Percentiles rank a stretch among this genome's conserved stretches.
phyloP scores from a whole-genome alignment of 1,140 invertebrate species.

The Agrilus planipennis region DNA sequence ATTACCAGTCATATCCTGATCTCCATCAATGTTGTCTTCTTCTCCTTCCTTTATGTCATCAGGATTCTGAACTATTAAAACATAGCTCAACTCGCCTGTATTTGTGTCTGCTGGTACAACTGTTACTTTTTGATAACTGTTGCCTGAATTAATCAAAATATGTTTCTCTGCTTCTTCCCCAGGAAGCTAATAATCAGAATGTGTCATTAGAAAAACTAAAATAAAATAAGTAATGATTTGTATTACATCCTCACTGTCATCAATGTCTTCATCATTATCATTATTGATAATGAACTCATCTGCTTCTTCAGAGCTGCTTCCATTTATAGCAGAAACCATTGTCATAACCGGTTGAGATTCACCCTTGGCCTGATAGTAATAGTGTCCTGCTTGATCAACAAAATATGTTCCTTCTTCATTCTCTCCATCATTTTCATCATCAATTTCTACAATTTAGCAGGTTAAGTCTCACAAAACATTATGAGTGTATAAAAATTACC shows the following conservation, averaged over 20 bases:
- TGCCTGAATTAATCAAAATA: constrained; percentile 44
- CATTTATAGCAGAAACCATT: constrained; percentile 33
- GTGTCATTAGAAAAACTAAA: neutral
- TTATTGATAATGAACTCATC: constrained; percentile 36
- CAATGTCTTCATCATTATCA: constrained; percentile 39
- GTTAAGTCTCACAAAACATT: neutral
- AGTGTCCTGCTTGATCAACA: constrained; percentile 63
- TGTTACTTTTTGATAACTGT: constrained; percentile 72
- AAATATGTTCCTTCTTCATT: constrained; percentile 55
- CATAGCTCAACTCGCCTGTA: constrained; percentile 77
- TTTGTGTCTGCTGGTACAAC: constrained; percentile 72
- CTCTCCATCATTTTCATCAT: constrained; percentile 45
- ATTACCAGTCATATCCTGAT: constrained; percentile 43
- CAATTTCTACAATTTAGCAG: constrained; percentile 31
- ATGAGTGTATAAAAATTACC: constrained; percentile 28
- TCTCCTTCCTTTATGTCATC: constrained; percentile 45
- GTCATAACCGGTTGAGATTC: constrained; percentile 53
- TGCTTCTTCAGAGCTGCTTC: constrained; percentile 34
- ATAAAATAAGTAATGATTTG: no score
- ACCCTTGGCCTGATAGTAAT: constrained; percentile 58
- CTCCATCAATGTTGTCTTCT: constrained; percentile 41
- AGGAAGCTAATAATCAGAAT: neutral
- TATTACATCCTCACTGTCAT: constrained; percentile 21
- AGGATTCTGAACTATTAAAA: constrained; percentile 73
- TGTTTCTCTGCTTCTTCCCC: constrained; percentile 30